Conservation (phyloP, 2,797 vertebrate genomes). For the Thaleichthys pacificus region DNA sequence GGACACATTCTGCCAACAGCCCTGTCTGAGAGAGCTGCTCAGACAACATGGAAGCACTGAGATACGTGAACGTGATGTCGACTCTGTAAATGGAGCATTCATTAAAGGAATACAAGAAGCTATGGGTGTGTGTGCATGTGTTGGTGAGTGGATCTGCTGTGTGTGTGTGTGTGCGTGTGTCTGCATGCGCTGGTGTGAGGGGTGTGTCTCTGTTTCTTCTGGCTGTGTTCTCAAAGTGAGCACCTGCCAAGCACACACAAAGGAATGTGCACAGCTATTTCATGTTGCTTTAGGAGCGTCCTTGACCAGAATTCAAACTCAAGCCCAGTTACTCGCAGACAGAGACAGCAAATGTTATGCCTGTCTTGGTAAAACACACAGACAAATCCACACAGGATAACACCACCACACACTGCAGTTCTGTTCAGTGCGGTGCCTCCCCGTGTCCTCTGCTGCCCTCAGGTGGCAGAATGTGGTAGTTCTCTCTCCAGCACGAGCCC, state of each 20-base stretch:
- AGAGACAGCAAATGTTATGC: constrained; percentile 33
- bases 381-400: background rate
- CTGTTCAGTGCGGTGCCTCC: background rate
- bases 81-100: no score
- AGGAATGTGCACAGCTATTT: constrained; percentile 19
- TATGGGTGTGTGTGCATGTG: background rate
- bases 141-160: background rate
- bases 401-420: background rate
- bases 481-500: background rate
- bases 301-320: background rate
- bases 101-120: background rate
- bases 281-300: background rate
- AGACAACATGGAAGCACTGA: background rate
- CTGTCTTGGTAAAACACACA: background rate
- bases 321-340: background rate
- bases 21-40: background rate
- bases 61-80: no score
- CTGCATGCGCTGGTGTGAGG: background rate
- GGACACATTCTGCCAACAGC: constrained; percentile 31
- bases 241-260: constrained; percentile 20
- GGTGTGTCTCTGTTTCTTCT: constrained; percentile 30
- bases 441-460: constrained; percentile 33
- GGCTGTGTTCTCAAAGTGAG: constrained; percentile 10
- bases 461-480: constrained; percentile 28
- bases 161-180: constrained; percentile 5